Base-by-base conservation (phyloP, 1,140 invertebrate genomes). In the Paralvinella palmiformis region DNA sequence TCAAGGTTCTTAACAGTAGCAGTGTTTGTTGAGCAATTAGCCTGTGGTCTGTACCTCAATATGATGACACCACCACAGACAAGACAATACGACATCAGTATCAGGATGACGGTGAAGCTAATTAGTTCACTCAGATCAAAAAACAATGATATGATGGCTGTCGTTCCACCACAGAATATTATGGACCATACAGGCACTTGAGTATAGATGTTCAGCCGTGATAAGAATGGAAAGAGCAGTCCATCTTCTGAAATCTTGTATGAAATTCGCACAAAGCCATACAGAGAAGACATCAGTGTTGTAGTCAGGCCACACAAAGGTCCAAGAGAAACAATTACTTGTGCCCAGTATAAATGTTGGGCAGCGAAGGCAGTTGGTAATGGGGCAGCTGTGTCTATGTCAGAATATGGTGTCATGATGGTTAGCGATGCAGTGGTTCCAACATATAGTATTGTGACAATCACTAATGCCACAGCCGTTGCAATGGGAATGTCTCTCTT, bases 201-300 rank as follows among this genome's bases (percentile, higher is more conserved):
- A 0, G 89, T 91, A 63, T 86, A 88, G 32, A 86, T 79, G 70
- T 86, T 90, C 0, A 94, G 84, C 64, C 85, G 84, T 0, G 87
- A 88, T 33, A 93, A 83, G 68, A 89, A 91, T 37, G 45, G 55
- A 70, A 94, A 93, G 1, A 94, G 81, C 2, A 95, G 79, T 0
- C 92, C 92, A 73, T 95, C 92, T 29, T 85, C 85, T 0, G 92
- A 89, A 91, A 96, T 94, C 0, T 91, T 87, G 71, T 94, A 94
- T 75, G 92, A 85, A 64, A 90, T 91, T 22, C 91, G 82, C 0
- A 91, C 90, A 7, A 94, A 77, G 0, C 90, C 88, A 73, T 91
- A 95, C 0, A 94, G 77, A 0, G 89, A 92, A 2, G 91, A 89
- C 57, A 94, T 85, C 0, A 94, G 80, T 0, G 90, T 91, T 0